Evolutionary conservation across 2,113 vertebrate species (phyloP), one percentile per base, ranked within the genome.

Genomic region (Pholis gunnellus): DNA sequence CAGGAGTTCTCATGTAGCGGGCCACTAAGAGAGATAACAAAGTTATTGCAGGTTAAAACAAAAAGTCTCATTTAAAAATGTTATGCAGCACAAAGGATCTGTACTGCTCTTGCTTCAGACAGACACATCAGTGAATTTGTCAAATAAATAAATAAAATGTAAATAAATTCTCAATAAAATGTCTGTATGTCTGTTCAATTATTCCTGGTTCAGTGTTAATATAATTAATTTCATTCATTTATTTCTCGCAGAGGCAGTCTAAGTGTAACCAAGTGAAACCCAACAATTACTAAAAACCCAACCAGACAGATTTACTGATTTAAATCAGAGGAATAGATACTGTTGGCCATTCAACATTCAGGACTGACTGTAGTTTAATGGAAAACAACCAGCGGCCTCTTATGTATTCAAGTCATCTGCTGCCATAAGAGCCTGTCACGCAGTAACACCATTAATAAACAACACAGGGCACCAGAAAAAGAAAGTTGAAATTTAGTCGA

Each of bases 381-480:
- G 31, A 69, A 72, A 79, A 77, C 76, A 80, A 36, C 56, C 2
- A 0, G 9, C 15, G 0, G 76, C 31, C 80, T 75, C 57, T 70
- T 3, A 25, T 38, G 77, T 57, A 72, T 69, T 79, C 40, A 44
- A n/a, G 52, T 72, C 11, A 44, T 31, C 67, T 79, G 72, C 72
- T 83, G 72, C 72, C 57, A 65, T 61, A 31, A 36, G 13, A 67
- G 48, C 52, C 44, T 38, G 71, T 68, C 6, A 17, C 31, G 9
- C 36, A 81, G 73, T n/a, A 82, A 78, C 84, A 22, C 2, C 15
- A 34, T 36, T 60, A 42, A 66, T 73, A 72, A n/a, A 76, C 66
- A 74, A 44, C 17, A 64, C 20, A 18, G 13, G 2, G 25, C 22
- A 11, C 9, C 17, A 42, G 3, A 14, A 54, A 64, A 22, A 40